These are phyloP conservation scores for Fringilla coelebs DNA, from an alignment of 2,797 vertebrate species.

Conservation along the genomic window DNA sequence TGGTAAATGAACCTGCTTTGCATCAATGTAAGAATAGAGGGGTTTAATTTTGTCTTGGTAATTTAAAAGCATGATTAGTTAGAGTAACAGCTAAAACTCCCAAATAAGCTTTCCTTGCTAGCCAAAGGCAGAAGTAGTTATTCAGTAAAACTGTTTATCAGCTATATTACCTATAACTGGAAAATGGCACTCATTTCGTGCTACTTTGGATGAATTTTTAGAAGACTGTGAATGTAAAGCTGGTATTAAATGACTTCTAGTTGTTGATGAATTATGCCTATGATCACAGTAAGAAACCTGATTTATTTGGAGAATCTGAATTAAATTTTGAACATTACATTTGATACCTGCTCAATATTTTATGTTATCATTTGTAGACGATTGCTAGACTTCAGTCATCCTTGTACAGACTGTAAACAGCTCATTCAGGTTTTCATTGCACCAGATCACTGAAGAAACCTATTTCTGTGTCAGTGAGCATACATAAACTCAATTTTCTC, in stretches of 20 bases:
- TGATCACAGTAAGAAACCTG: background rate
- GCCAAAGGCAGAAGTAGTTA: background rate
- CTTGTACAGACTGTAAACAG: background rate
- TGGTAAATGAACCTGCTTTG: background rate
- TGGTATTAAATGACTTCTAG: background rate
- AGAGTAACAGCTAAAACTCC: background rate
- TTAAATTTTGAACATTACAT: conserved; percentile 2
- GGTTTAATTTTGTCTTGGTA: background rate
- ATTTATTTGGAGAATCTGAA: background rate
- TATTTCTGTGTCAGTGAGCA: background rate
- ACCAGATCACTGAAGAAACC: background rate
- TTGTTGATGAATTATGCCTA: background rate
- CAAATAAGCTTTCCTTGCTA: background rate
- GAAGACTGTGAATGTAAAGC: background rate
- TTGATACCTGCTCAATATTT: background rate
- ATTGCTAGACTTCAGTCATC: background rate
- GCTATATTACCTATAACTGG: background rate
- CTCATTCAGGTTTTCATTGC: background rate
- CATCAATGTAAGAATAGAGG: background rate
- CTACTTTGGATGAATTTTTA: background rate
- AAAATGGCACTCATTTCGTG: background rate
- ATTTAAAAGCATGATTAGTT: background rate
- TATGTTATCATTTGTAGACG: background rate
- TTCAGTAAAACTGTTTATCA: background rate
- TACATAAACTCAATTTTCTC: background rate